Evolutionary conservation across 2,888 invertebrate genomes (phyloP).

Genomic region (Nephrocerus scutellatus): DNA sequence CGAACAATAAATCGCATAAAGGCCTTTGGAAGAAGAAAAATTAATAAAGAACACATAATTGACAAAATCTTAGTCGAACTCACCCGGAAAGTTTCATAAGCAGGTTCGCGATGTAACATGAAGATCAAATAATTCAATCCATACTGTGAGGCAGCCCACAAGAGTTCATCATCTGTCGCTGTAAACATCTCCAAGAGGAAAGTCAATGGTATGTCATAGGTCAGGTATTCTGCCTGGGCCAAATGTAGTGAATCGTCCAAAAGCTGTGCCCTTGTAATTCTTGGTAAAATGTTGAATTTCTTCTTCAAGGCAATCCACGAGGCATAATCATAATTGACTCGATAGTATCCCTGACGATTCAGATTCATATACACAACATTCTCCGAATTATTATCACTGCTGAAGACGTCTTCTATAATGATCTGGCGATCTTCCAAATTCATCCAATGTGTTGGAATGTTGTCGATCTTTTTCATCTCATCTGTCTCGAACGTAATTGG

Average conservation of each 20-base stretch:
- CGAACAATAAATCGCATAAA: constrained; percentile 47
- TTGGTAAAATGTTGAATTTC: constrained; percentile 53
- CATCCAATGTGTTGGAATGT: constrained; percentile 44
- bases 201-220: constrained; percentile 53
- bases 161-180: constrained; percentile 52
- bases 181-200: constrained; percentile 50
- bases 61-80: constrained; percentile 17
- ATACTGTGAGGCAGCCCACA: constrained; percentile 55
- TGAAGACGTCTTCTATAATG: constrained; percentile 37
- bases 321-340: constrained; percentile 58
- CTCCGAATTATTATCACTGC: constrained; percentile 30
- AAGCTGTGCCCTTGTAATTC: constrained; percentile 60
- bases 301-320: constrained; percentile 56
- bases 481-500: constrained; percentile 45
- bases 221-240: constrained; percentile 52
- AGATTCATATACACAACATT: constrained; percentile 47
- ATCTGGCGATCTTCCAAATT: constrained; percentile 34
- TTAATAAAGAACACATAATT: neutral
- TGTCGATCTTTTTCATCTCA: constrained; percentile 34
- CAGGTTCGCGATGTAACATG: constrained; percentile 54
- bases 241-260: constrained; percentile 61
- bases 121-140: constrained; percentile 55
- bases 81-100: constrained; percentile 57
- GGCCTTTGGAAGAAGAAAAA: constrained; percentile 30
- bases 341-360: constrained; percentile 55